These are phyloP conservation scores for Muricea muricata DNA, from an alignment of 92 coral and sea anemone genomes.

Conservation along the genomic window DNA sequence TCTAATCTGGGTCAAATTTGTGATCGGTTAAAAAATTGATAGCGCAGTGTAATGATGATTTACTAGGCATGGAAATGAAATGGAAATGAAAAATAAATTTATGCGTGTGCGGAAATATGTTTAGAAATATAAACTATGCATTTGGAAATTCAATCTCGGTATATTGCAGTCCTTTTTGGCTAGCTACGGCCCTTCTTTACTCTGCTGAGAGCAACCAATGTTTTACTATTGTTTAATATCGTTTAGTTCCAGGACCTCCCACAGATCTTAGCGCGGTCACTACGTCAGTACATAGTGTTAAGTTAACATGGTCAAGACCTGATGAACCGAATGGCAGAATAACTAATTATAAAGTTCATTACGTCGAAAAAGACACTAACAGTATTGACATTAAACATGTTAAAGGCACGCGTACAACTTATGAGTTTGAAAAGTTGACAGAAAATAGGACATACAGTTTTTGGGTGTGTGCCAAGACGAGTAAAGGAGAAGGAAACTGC, in stretches of 20 bases:
- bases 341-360: slow-evolving; percentile 71
- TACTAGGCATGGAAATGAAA: too few relatives aligned
- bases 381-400: slow-evolving; percentile 38
- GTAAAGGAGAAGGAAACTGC: slow-evolving; percentile 78
- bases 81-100: too few relatives aligned
- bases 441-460: slow-evolving; percentile 79
- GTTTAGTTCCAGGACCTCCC: slow-evolving; percentile 94
- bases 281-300: slow-evolving; percentile 78
- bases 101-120: too few relatives aligned
- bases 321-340: slow-evolving; percentile 89
- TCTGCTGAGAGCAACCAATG: background rate
- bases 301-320: slow-evolving; percentile 87
- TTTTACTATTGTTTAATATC: background rate
- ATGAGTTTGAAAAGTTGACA: slow-evolving; percentile 56
- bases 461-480: slow-evolving; percentile 89
- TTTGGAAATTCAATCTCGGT: too few relatives aligned
- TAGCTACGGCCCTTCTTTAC: background rate
- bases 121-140: too few relatives aligned
- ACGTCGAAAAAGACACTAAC: slow-evolving; percentile 57
- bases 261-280: slow-evolving; percentile 77
- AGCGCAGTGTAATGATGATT: too few relatives aligned
- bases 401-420: slow-evolving; percentile 69
- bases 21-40: too few relatives aligned
- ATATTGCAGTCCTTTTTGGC: too few relatives aligned
- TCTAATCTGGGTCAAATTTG: too few relatives aligned